These are phyloP conservation scores for Petromus typicus DNA, from an alignment of 2,113 vertebrate genomes.

Conservation along the genomic window DNA sequence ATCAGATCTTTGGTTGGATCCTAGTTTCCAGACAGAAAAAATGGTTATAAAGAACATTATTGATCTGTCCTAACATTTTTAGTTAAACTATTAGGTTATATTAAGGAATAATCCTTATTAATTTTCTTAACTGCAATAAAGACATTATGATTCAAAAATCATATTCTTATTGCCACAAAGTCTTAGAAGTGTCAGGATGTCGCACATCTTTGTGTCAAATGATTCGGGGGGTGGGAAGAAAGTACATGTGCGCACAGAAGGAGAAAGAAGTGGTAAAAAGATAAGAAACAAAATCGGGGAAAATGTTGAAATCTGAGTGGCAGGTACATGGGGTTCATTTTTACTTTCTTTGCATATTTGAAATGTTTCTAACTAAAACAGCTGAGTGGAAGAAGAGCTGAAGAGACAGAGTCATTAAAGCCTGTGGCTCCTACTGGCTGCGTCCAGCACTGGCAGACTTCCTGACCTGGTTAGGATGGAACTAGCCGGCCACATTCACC, in stretches of 20 bases:
- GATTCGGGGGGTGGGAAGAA: too few species aligned
- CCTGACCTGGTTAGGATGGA: neutral
- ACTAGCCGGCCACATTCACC: neutral
- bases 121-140: slow-evolving; percentile 8
- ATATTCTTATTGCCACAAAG: neutral
- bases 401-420: neutral
- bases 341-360: neutral
- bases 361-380: slow-evolving; percentile 28
- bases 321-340: neutral
- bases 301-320: neutral
- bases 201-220: neutral
- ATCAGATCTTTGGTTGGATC: neutral
- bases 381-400: neutral
- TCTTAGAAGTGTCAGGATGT: neutral
- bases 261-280: too few species aligned
- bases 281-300: neutral
- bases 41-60: neutral
- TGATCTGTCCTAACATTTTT: slow-evolving; percentile 2
- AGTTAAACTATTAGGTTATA: neutral
- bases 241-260: accelerated
- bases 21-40: neutral
- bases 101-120: slow-evolving; percentile 15
- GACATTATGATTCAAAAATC: neutral
- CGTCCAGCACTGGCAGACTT: neutral
- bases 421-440: neutral